phyloP scores from a whole-genome alignment of 2,113 vertebrate genomes.

The Cairina moschata region DNA sequence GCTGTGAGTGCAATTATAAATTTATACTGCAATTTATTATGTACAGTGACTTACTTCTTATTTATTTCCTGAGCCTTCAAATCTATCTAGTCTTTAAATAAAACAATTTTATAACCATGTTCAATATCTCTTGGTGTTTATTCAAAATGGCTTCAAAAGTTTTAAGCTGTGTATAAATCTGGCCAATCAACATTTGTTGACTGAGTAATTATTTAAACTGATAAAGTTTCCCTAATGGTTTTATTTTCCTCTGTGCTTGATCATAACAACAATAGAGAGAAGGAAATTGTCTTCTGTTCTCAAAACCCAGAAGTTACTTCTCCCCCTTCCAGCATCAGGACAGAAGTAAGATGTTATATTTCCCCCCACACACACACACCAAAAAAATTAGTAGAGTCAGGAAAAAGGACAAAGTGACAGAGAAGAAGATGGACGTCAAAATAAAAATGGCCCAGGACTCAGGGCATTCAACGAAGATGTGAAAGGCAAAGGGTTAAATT shows the following conservation, averaged over 20 bases:
- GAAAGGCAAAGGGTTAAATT: neutral
- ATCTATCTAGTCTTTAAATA: neutral
- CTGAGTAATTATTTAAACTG: neutral
- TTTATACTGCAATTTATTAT: neutral
- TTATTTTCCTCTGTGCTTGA: neutral
- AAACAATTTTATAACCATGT: neutral
- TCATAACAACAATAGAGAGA: neutral
- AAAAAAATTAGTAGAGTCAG: neutral
- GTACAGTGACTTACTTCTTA: neutral
- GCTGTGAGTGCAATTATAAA: conserved; percentile 7
- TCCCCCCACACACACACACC: too few species aligned
- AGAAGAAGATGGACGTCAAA: neutral
- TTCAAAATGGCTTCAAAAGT: neutral
- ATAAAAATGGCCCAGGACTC: neutral
- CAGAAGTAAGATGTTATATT: neutral
- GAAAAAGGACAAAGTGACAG: neutral
- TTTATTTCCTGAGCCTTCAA: neutral
- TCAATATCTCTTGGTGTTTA: neutral
- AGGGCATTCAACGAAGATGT: neutral
- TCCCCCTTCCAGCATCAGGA: neutral
- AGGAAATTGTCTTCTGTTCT: neutral
- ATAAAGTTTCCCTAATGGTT: neutral
- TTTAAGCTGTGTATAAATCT: neutral
- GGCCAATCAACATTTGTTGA: neutral
- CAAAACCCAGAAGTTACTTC: neutral